Evolutionary conservation across 30 jellyfish, hydroid and myxozoan species (phyloP), one percentile per base, ranked within the genome.

Genomic region (Aurelia sp.): DNA sequence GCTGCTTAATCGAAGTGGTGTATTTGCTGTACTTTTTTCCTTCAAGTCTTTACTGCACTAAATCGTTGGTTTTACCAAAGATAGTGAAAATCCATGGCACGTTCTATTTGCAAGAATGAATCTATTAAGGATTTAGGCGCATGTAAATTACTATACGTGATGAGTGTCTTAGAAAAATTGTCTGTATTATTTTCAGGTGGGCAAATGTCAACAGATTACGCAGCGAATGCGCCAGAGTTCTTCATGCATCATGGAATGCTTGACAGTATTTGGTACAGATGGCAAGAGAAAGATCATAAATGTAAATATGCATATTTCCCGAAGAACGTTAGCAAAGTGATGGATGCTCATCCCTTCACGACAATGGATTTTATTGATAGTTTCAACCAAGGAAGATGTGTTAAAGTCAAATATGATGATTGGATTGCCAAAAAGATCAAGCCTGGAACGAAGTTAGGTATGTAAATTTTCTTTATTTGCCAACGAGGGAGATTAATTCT

Each of bases 221-320:
- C 95, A 3, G 89, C 87, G 8, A 72, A 74, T 55, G 80, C 95
- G 15, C 95, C 95, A 21, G 95, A 73, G 84, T 85, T 85, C 79
- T 85, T 85, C 37, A 47, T 85, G 40, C 95, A 85, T 50, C 95
- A 85, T 65, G 95, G 70, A 10, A 71, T 73, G 61, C 78, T 85
- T 16, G 95, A 85, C 75, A 64, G 65, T 51, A 74, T 85, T 11
- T 85, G 95, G 95, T 50, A 73, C 23, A 41, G 80, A 51, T 85
- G 95, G 95, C 95, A 85, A 59, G 15, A 47, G 55, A 74, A 52
- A 48, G 30, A 66, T 72, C 59, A 12, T 27, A 59, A 6, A 4
- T 73, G 89, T 64, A 41, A 65, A 50, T 16, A 47, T n/a, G 84
- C 73, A 59, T 83, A 71, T 63, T 72, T 53, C 52, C 57, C 44